phyloP scores from a whole-genome alignment of 37 sponge, comb jelly and placozoan species.

The Petrosia ficiformis region DNA sequence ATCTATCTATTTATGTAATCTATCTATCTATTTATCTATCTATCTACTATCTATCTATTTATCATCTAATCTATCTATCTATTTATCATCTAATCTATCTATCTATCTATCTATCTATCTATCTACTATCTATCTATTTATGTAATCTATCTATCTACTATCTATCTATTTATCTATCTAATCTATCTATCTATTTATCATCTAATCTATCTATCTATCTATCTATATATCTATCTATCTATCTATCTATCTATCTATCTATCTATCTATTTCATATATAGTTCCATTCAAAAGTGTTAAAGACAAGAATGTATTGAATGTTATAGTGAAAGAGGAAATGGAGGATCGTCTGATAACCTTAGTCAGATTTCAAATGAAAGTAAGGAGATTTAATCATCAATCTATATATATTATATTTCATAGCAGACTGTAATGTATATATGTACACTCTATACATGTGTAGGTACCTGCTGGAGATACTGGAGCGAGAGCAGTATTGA shows the following conservation, averaged over 20 bases:
- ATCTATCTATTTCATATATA: neutral
- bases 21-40: neutral
- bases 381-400: no score
- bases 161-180: neutral
- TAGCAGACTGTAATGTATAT: neutral
- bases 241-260: neutral
- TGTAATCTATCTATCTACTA: neutral
- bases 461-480: constrained; percentile 29
- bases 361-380: neutral
- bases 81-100: no score
- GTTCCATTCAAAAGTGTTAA: constrained; percentile 47
- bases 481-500: constrained; percentile 31
- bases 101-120: neutral
- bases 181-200: constrained; percentile 15
- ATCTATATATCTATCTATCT: neutral
- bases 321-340: constrained; percentile 27
- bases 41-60: neutral
- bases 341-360: neutral
- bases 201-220: neutral
- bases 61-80: no score
- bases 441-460: constrained; percentile 1
- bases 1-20: neutral
- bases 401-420: no score
- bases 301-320: constrained; percentile 45
- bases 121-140: neutral